These are phyloP conservation scores for Anguilla pacifica DNA, from an alignment of 2,797 vertebrate genomes.

Conservation along the genomic window DNA sequence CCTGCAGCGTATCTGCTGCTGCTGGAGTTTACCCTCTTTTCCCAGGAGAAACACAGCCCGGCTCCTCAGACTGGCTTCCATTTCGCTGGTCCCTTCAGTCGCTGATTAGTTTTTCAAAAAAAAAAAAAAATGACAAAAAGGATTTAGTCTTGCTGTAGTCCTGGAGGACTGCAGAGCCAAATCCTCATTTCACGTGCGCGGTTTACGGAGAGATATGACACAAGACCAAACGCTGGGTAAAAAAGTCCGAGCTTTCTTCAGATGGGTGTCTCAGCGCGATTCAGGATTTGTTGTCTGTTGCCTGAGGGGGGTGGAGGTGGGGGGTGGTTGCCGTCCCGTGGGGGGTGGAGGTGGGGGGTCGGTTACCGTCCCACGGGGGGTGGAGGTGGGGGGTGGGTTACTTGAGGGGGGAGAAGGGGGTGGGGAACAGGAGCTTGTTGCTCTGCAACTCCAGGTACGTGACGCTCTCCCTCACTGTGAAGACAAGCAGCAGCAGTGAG, in stretches of 20 bases:
- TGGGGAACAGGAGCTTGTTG: slow-evolving; percentile 82
- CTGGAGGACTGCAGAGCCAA: not conserved
- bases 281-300: not conserved
- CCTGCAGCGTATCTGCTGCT: not conserved
- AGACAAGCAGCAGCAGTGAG: slow-evolving; percentile 38
- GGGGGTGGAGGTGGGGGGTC: not conserved
- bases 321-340: not conserved
- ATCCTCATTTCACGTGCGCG: too few species aligned
- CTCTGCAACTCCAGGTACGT: slow-evolving; percentile 78
- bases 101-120: too few species aligned
- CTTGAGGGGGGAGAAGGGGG: slow-evolving; percentile 83
- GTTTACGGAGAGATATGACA: too few species aligned
- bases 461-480: slow-evolving; percentile 81
- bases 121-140: not conserved
- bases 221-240: not conserved
- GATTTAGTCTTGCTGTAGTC: not conserved
- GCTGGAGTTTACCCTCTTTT: not conserved
- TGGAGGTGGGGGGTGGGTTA: slow-evolving; percentile 48
- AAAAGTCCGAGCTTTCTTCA: not conserved
- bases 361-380: slow-evolving; percentile 48
- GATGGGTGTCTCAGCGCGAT: not conserved
- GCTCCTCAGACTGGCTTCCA: too few species aligned
- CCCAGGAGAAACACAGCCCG: not conserved
- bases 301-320: not conserved
- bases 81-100: not conserved